Evolutionary conservation across 2,113 vertebrate genomes (phyloP), one percentile per base, ranked within the genome.

Genomic region (Stomatorhinus ivindoensis): DNA sequence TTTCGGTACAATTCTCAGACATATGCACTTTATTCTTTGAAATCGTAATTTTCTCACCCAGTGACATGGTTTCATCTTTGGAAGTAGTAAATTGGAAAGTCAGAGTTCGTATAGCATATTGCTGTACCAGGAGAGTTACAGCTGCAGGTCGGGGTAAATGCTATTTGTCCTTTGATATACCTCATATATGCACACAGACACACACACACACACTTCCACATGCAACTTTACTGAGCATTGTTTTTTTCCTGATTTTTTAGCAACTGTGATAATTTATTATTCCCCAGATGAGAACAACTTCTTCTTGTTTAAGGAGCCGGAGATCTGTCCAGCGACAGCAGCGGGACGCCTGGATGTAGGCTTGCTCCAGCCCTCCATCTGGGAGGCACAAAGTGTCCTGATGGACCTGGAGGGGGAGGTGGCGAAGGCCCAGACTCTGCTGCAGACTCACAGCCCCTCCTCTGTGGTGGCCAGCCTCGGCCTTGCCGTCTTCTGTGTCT

Each of bases 361-460:
- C 15, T 42, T 80, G 35, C 15, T 39, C n/a, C 11, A 76, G 69
- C 15, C 69, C 31, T 39, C 69, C 80, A 19, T 35, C 44, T 1
- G 24, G 82, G 19, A 47, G 82, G 39, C 51, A 53, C 17, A 0
- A 4, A 65, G 39, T 0, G 69, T 94, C 0, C 94, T 90, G 3
- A 91, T 96, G 90, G 95, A 95, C 93, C 97, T 98, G 95, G 97
- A 96, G 0, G 96, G 97, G 27, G 98, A 99, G 94, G 94, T 96
- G 4, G 97, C 97, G 93, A 98, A 97, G 92, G 96, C 97, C 3
- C 96, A 96, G 19, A 97, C 97, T 27, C 94, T 99, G 11, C 97
- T 98, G 13, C 98, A 98, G 91, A 97, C 97, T 0, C 98, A 97
- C 91, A 98, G 97, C 92, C 93, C 97, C 0, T 96, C 97, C 0